These are phyloP conservation scores for Octonoba sinensis DNA, from an alignment of 2,888 invertebrate species.

Conservation along the genomic window DNA sequence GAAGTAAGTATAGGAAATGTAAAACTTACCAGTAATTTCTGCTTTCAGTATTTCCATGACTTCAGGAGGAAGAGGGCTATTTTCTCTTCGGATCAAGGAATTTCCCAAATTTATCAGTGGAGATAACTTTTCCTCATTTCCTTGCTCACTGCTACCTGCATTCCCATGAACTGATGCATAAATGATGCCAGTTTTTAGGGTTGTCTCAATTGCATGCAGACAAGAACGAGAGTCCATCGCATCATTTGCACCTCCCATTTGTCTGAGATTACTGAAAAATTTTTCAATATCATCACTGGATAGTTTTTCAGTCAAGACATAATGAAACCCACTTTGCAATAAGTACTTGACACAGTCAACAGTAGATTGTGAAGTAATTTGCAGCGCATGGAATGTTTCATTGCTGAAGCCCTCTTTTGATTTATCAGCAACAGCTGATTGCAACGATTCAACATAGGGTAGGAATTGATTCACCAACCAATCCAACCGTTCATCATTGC, in stretches of 20 bases:
- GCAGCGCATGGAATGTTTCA: too few species aligned
- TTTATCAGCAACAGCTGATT: neutral
- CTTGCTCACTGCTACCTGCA: neutral
- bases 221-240: neutral
- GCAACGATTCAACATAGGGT: neutral
- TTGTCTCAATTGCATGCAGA: conserved; percentile 1
- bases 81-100: too few species aligned
- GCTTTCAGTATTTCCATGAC: too few species aligned
- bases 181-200: neutral
- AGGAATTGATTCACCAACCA: neutral
- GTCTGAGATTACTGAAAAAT: conserved; percentile 1
- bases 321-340: neutral
- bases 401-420: neutral
- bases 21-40: too few species aligned
- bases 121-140: neutral
- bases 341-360: neutral
- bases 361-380: neutral
- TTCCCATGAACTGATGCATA: conserved; percentile 1
- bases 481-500: neutral
- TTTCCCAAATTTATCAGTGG: too few species aligned
- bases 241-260: conserved; percentile 6
- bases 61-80: too few species aligned
- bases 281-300: conserved; percentile 2
- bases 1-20: too few species aligned
- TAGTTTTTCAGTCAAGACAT: conserved; percentile 6